A percentile compares a stretch with the other conserved stretches of the same genome.
phyloP scores from a whole-genome alignment of 2,113 vertebrate genomes.

The Urocitellus parryii region DNA sequence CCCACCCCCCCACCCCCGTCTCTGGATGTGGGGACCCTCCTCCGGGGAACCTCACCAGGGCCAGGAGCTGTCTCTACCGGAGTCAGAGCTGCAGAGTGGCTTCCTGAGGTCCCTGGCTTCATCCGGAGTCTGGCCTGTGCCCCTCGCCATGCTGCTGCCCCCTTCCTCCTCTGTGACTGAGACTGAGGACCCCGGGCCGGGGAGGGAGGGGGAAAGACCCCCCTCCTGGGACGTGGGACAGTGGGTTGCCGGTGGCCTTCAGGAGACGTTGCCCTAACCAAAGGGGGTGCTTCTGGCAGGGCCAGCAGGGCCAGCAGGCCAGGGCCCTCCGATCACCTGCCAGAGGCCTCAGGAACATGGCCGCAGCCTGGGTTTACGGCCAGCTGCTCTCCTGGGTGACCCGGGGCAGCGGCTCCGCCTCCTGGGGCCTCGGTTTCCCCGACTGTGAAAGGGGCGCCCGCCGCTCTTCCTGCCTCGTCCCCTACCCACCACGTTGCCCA shows the following conservation, averaged over 20 bases:
- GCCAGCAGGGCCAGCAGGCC: too few relatives aligned
- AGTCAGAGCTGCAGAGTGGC: background rate
- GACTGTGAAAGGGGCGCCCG: background rate
- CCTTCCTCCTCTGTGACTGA: background rate
- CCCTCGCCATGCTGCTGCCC: rapidly evolving
- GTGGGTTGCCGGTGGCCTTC: background rate
- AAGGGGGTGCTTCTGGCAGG: background rate
- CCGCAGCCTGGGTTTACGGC: background rate
- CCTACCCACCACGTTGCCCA: too few relatives aligned
- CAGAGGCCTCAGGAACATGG: background rate
- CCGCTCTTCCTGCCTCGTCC: too few relatives aligned
- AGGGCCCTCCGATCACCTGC: background rate
- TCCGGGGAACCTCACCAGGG: background rate
- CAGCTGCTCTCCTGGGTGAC: background rate
- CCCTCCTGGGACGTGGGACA: too few relatives aligned
- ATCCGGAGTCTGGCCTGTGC: background rate
- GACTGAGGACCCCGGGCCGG: background rate
- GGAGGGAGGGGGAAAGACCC: background rate
- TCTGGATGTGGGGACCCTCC: background rate
- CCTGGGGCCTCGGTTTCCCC: background rate
- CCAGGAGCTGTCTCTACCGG: background rate
- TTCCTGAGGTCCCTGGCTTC: background rate
- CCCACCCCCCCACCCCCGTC: too few relatives aligned
- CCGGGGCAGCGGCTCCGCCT: background rate
- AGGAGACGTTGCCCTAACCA: background rate